Evolutionary conservation across 1,140 invertebrate species (phyloP).

Genomic region (Drosophila lowei): DNA sequence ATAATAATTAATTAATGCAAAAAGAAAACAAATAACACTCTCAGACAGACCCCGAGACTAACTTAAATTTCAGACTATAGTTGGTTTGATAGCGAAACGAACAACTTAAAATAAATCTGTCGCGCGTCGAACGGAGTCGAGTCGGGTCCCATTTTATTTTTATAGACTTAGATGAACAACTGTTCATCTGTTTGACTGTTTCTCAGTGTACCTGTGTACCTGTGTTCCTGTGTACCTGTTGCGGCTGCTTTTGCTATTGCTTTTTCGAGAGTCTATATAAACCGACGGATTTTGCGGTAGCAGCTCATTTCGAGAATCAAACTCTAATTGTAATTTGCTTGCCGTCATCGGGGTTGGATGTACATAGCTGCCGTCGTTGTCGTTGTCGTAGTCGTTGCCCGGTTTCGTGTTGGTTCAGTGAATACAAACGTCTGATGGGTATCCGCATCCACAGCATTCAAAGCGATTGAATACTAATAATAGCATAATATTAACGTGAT

Average conservation of each 20-base stretch:
- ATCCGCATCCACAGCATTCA: conserved; percentile 15
- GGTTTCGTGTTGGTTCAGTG: conserved; percentile 24
- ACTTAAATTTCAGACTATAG: too few species aligned
- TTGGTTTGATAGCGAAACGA: too few species aligned
- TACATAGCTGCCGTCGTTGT: conserved; percentile 13
- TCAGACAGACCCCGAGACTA: conserved; percentile 1
- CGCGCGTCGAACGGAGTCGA: too few species aligned
- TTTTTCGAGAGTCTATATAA: conserved; percentile 41
- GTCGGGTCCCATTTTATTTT: conserved; percentile 4
- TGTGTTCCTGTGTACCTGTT: neutral
- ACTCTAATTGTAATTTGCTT: conserved; percentile 45
- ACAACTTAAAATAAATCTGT: too few species aligned
- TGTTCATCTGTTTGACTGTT: conserved; percentile 10
- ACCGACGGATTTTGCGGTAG: conserved; percentile 15
- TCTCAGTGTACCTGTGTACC: neutral
- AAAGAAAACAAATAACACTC: conserved; percentile 24
- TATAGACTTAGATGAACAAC: conserved; percentile 33
- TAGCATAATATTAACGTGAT: conserved; percentile 26
- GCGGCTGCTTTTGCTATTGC: neutral
- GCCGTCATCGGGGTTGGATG: conserved; percentile 12
- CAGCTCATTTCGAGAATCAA: conserved; percentile 51
- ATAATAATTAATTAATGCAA: conserved; percentile 2
- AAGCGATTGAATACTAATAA: conserved; percentile 33
- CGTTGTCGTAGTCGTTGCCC: conserved; percentile 13
- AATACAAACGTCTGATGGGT: conserved; percentile 6